Percentiles rank a stretch among this genome's conserved stretches.
phyloP scores from a whole-genome alignment of 2,113 vertebrate species.

The Calypte anna region DNA sequence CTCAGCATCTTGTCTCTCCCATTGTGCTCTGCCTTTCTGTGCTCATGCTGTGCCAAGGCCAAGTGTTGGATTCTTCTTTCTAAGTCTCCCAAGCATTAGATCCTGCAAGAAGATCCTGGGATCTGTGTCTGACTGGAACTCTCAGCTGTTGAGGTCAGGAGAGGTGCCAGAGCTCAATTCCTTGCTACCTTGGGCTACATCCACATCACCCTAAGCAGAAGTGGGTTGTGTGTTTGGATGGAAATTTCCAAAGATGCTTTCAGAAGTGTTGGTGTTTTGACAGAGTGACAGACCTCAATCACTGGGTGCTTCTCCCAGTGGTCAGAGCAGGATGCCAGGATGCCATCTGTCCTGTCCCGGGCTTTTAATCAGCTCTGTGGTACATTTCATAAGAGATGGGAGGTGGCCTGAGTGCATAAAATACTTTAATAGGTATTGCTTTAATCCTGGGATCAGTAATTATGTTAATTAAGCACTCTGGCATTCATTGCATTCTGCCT shows the following conservation, averaged over 20 bases:
- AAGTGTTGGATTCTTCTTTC: not conserved
- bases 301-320: not conserved
- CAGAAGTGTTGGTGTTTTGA: not conserved
- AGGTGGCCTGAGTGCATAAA: not conserved
- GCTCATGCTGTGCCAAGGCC: not conserved
- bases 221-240: not conserved
- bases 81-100: not conserved
- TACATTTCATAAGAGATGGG: not conserved
- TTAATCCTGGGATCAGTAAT: conserved; percentile 4
- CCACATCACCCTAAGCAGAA: not conserved
- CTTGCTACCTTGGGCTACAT: not conserved
- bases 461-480: conserved; percentile 24
- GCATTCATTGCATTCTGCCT: not conserved
- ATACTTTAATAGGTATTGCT: not conserved
- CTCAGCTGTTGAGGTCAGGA: not conserved
- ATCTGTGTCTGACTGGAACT: not conserved
- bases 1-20: not conserved
- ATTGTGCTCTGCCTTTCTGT: not conserved
- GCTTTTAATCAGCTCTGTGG: not conserved
- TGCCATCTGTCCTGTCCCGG: not conserved
- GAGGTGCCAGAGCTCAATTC: not conserved
- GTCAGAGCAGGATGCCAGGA: not conserved
- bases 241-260: conserved; percentile 10
- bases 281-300: not conserved
- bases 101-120: not conserved